Evolutionary conservation across 2,888 invertebrate species (phyloP), one percentile per base, ranked within the genome.

Genomic region (Agonopterix alstromeriana): DNA sequence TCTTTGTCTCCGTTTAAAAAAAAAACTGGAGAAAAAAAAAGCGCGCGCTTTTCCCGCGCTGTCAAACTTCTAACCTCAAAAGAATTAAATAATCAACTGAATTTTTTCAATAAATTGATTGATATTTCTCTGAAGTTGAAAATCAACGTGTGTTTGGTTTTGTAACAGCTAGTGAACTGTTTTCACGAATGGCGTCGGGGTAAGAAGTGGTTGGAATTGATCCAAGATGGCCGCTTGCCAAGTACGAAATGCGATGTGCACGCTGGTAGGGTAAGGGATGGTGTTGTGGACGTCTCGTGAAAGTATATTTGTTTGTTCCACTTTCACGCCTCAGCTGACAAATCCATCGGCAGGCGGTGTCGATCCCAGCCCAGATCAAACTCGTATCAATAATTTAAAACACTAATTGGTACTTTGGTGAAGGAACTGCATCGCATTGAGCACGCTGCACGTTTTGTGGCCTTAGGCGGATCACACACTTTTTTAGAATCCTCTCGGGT

Each of bases 151-250:
- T 60, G 71, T 59, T 53, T 71, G 53, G 70, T 63, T 67, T 69
- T 70, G 66, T 70, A 70, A 70, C 65, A 54, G 61, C 58, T 53
- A 56, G 64, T 62, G 64, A 62, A 86, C 86, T 86, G 85, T 70
- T 69, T 66, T 60, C 47, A 54, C 49, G 51, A 53, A 49, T 51
- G 51, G 54, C 54, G 56, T 61, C 61, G 65, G 60, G 60, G 60
- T 60, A 58, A 58, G 61, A 57, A 61, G 56, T 63, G 57, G 53
- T 66, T 82, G 90, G 89, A 75, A 52, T 45, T 4, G 49, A 48
- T 78, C 89, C 89, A 89, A 86, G 27, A 73, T 90, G 91, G 91
- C 82, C 27, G 1, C 1, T 0, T 60, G 89, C 91, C 91, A 91
- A 91, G 75, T 84, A 90, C 90, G 90, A 83, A 90, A 82, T 47